Evolutionary conservation across 2,888 invertebrate species (phyloP).

Genomic region (Drosophila phalerata): DNA sequence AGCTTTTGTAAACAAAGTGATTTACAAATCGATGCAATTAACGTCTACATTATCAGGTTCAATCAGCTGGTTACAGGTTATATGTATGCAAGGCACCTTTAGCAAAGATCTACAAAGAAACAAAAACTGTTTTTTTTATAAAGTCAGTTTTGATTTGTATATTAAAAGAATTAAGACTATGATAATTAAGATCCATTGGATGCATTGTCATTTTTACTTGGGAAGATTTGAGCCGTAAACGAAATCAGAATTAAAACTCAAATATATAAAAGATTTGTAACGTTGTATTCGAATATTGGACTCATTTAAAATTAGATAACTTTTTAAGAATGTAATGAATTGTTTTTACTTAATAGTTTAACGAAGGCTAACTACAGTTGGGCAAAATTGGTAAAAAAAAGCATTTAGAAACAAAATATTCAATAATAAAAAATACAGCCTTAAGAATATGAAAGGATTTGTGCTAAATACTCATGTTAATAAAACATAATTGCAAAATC

Average conservation of each 20-base stretch:
- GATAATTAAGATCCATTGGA: not conserved
- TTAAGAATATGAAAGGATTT: not conserved
- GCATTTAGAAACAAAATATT: not conserved
- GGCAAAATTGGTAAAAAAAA: not conserved
- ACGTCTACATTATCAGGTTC: not conserved
- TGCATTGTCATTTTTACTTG: not conserved
- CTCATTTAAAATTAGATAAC: no score
- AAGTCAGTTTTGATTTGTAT: not conserved
- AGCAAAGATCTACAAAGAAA: not conserved
- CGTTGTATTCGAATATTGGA: no score
- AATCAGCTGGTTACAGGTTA: not conserved
- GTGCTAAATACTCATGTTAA: not conserved
- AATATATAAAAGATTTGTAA: no score
- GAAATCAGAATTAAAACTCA: no score
- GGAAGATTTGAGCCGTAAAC: no score
- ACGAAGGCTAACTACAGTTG: no score
- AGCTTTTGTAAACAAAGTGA: conserved; percentile 2
- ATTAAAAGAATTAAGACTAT: not conserved
- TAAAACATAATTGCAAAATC: conserved; percentile 2
- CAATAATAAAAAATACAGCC: not conserved
- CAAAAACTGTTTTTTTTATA: not conserved
- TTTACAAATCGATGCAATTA: not conserved
- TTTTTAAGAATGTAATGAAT: no score
- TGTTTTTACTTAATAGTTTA: no score
- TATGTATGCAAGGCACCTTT: not conserved